Base-by-base conservation (phyloP, 2,113 vertebrate species). In the Mus pahari region DNA sequence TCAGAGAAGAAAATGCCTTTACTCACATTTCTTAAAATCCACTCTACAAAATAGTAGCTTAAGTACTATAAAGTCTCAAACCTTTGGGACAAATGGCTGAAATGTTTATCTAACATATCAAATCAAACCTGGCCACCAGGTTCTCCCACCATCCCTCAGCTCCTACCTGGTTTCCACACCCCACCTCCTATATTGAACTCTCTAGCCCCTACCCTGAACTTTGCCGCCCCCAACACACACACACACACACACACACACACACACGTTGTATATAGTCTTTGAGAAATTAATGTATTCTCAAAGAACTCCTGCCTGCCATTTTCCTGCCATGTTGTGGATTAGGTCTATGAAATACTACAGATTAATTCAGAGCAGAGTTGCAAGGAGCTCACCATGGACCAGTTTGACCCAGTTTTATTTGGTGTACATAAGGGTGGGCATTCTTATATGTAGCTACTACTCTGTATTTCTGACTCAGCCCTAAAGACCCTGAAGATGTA, bases 341-440 rank as follows among this genome's bases (percentile, higher is more conserved):
- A 74, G 20, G 9, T 73, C 60, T 58, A 62, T 81, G 71, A 90
- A 86, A 84, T 89, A 58, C 66, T 89, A 95, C 71, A 92, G 89
- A 89, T 86, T 82, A 39, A 90, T n/a, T 96, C 74, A 92, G 50
- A 78, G 4, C 17, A 68, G 39, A 83, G 36, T 55, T 94, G 22
- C 26, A 89, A 81, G 81, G 36, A 70, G 36, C 7, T 68, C 55
- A 19, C 75, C 66, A 17, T 3, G 73, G 13, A 58, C 62, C 33
- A 91, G n/a, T 73, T 33, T 86, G 45, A 26, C 86, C 66, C 36
- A 79, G 39, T 88, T 96, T 96, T 77, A 92, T 71, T 62, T 71
- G 45, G 5, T 74, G 17, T 86, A 17, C 5, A 58, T 77, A 79
- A 11, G 24, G 78, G 26, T 36, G 12, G 78, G 16, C 13, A 78